Base-by-base conservation (phyloP, 1,140 invertebrate species). In the Leptopilina clavipes region DNA sequence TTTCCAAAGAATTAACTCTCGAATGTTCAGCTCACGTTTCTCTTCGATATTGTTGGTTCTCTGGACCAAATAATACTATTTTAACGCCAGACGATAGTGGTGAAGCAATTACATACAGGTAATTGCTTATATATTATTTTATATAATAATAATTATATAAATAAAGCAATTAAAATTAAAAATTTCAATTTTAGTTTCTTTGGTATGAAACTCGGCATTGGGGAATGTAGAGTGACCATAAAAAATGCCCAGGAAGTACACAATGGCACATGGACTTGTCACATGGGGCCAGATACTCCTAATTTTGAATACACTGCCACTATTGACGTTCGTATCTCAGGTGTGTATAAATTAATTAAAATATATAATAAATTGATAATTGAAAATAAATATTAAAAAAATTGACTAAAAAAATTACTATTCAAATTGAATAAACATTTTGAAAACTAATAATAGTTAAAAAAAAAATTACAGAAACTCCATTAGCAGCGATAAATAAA, bases 181-280 rank as follows among this genome's bases (percentile, higher is more conserved):
- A 48, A 48, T 40, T 40, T 6, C 5, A 40, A 7, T 40, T 9
- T 40, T 19, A 54, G 52, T 54, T 54, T 18, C 10, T 19, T 54
- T 18, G 52, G 52, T 2, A 54, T 18, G 17, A 19, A 19, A 54
- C 19, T 54, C 1, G 17, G 19, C 8, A 54, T 14, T 18, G 52
- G 52, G 7, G 52, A 54, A 54, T 65, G 59, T n/a, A 31, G 59
- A 31, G 22, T 65, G 12, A 65, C 14, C 6, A 65, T 65, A 65
- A 65, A 12, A 31, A 65, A 3, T 12, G 59, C 22, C 12, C 9
- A 65, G n/a, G 14, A 65, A 65, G 14, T 14, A 7, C 22, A 65
- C 59, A 65, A 65, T 65, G 59, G 59, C 1, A 65, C 59, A 31
- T 65, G 59, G 59, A 31, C 59, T 65, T 65, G 59, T 65, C 59